Evolutionary conservation across 2,888 invertebrate genomes (phyloP), one percentile per base, ranked within the genome.

Genomic region (Odontomyia ornata): DNA sequence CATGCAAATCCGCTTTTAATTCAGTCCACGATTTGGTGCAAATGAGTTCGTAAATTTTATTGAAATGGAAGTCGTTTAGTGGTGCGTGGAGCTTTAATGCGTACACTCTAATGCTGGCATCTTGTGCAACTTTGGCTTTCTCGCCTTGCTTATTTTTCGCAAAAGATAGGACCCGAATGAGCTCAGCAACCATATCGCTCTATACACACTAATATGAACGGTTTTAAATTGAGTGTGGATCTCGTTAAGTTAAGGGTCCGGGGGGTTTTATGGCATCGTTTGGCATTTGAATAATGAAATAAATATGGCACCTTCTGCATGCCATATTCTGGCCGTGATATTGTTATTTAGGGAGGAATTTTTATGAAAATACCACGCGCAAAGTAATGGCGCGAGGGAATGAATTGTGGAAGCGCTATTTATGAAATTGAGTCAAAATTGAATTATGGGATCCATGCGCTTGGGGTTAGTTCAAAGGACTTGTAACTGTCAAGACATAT

Each of bases 21-120:
- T 43, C 23, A 43, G 25, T 9, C 67, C 67, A 36, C 43, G 67
- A 67, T 67, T 67, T 67, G 67, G 67, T 67, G 67, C 36, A 67
- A 67, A 67, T 67, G 46, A 67, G 67, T 67, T 43, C 36, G 67
- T 67, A 43, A 67, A 67, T 36, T 67, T 67, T 67, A 67, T 67
- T 67, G 23, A 60, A 60, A 60, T 60, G 21, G 23, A 60, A 3
- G 21, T 60, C 21, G 25, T 21, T 11, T 25, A 21, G 15, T 15
- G 60, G 60, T 60, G 23, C 25, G 60, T 60, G 5, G 11, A 23
- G 21, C 1, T 13, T 60, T 60, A 25, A 25, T 60, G 60, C 60
- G 60, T 60, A 21, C 18, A 11, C 36, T 36, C 36, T 36, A 36
- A 36, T 36, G 36, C 36, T 36, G 9, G 9, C 36, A 36, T 36